Evolutionary conservation across 2,888 invertebrate species (phyloP).

Genomic region (Xanthia togata): DNA sequence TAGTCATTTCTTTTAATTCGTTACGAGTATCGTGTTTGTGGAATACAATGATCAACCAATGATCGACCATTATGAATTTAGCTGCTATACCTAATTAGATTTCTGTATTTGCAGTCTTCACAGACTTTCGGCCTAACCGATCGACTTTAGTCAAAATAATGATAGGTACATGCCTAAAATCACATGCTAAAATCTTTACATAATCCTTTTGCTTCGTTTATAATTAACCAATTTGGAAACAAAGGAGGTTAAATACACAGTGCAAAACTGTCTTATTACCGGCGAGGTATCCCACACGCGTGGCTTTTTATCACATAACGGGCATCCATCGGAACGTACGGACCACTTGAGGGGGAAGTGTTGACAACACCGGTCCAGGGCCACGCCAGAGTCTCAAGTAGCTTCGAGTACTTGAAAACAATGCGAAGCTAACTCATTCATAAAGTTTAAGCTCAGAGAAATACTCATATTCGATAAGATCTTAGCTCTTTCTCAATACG

Average conservation of each 20-base stretch:
- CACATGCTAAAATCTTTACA: background rate
- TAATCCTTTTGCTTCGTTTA: background rate
- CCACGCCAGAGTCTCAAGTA: slow-evolving; percentile 42
- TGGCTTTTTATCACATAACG: slow-evolving; percentile 53
- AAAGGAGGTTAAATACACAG: slow-evolving; percentile 36
- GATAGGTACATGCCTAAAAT: background rate
- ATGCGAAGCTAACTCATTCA: slow-evolving; percentile 26
- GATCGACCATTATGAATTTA: too few species aligned
- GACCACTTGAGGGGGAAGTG: slow-evolving; percentile 55
- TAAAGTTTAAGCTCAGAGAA: slow-evolving; percentile 1
- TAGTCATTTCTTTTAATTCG: too few species aligned
- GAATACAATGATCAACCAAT: too few species aligned
- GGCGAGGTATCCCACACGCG: slow-evolving; percentile 39
- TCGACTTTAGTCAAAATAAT: background rate
- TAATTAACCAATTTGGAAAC: slow-evolving; percentile 5
- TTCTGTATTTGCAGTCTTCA: background rate
- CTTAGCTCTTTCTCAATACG: background rate
- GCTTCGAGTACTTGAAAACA: slow-evolving; percentile 35
- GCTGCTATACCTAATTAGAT: background rate
- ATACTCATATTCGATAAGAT: background rate
- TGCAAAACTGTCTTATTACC: slow-evolving; percentile 7
- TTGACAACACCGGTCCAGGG: slow-evolving; percentile 46
- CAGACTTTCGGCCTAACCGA: background rate
- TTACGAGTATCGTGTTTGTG: too few species aligned
- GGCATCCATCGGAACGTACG: slow-evolving; percentile 13